Base-by-base conservation (phyloP, 2,113 vertebrate genomes). In the Ceyx melanurus region DNA sequence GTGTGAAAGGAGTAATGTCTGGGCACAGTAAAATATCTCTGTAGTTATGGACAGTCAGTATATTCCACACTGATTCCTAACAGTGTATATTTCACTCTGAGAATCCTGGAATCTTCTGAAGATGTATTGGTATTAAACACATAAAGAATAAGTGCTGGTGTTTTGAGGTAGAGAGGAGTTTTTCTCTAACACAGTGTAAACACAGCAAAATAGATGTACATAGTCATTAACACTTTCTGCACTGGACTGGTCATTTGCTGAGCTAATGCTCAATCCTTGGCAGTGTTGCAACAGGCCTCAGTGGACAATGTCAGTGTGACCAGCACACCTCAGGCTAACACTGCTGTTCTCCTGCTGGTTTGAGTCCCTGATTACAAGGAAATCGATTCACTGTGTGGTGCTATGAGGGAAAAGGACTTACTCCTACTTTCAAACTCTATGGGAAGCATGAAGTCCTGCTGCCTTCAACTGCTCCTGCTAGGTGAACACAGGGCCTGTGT, bases 401-500 rank as follows among this genome's bases (percentile, higher is more conserved):
- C 29, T 70, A 0, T 43, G 42, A 75, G 31, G 60, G n/a, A 53
- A 76, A 77, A 82, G 16, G 67, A 51, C 46, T 82, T 71, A 21
- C 0, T 77, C 73, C 72, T 88, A 64, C 46, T 67, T 82, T 82
- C 54, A 78, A 23, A n/a, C 50, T 54, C 33, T 17, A 2, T 56
- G 76, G 87, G 71, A 90, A 91, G 28, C 25, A 12, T n/a, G 26
- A 58, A 76, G 53, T 67, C 70, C 28, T 65, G n/a, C 87, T 88
- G 65, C 45, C 56, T 88, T 92, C 22, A 23, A 42, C 66, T 76
- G 26, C 18, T 93, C 70, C 42, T 82, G 62, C 51, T 43, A 48
- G 45, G 18, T 71, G 40, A 82, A 64, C 67, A 17, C 67, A 86
- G 78, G 71, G 84, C 9, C 92, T 96, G 95, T 86, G 75, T 93